Evolutionary conservation across 2,113 vertebrate genomes (phyloP).

Genomic region (Anolis sagrei): DNA sequence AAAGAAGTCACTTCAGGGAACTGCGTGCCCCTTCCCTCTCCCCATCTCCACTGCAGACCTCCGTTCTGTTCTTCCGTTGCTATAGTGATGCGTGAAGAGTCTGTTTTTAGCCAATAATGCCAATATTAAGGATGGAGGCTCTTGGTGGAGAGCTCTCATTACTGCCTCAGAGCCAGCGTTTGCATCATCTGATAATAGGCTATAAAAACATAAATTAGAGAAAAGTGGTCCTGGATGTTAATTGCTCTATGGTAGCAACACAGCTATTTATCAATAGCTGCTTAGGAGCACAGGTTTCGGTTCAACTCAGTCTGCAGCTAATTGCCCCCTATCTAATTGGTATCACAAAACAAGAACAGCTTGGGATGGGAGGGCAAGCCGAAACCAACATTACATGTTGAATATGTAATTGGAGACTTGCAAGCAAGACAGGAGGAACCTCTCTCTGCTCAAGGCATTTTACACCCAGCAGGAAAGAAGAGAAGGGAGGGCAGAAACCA

Average conservation of each 20-base stretch:
- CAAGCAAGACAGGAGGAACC: not conserved
- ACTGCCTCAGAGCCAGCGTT: slow-evolving; percentile 17
- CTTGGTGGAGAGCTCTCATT: slow-evolving; percentile 27
- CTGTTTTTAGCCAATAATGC: slow-evolving; percentile 30
- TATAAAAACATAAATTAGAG: slow-evolving; percentile 42
- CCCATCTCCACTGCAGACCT: not conserved
- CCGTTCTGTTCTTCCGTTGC: slow-evolving; percentile 2
- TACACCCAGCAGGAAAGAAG: not conserved
- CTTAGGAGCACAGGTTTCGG: slow-evolving; percentile 25
- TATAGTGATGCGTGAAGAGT: slow-evolving; percentile 6
- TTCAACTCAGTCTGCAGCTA: slow-evolving; percentile 20
- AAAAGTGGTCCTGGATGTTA: slow-evolving; percentile 24
- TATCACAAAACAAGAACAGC: slow-evolving; percentile 24
- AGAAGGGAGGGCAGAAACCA: not conserved
- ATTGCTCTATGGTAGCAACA: slow-evolving; percentile 34
- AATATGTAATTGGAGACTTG: slow-evolving; percentile 4
- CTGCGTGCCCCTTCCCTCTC: not conserved
- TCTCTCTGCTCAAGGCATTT: not conserved
- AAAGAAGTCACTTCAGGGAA: not conserved
- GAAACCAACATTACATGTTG: not conserved
- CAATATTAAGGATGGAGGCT: slow-evolving; percentile 17
- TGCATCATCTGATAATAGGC: slow-evolving; percentile 40
- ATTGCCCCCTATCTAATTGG: slow-evolving; percentile 28
- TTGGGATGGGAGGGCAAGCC: slow-evolving; percentile 9
- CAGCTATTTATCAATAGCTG: slow-evolving; percentile 40